Evolutionary conservation across 2,113 vertebrate genomes (phyloP).

Genomic region (Anseranas semipalmata): DNA sequence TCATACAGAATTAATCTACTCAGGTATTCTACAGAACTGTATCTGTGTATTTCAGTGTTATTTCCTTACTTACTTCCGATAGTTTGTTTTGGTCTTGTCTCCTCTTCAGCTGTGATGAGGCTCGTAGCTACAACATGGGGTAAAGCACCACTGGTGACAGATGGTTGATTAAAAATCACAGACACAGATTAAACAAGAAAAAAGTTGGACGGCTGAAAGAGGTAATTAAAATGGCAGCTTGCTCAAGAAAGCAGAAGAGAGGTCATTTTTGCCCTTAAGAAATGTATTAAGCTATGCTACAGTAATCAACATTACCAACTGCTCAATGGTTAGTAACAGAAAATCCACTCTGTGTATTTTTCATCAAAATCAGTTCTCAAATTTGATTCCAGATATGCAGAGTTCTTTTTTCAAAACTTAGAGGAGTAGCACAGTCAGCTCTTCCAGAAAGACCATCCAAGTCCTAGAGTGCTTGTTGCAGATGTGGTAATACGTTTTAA

Average conservation of each 20-base stretch:
- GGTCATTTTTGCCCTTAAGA: constrained; percentile 59
- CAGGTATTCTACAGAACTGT: not conserved
- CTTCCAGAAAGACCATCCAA: not conserved
- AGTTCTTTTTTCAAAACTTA: not conserved
- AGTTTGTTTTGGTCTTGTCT: not conserved
- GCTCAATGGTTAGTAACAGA: constrained; percentile 22
- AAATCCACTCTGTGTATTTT: constrained; percentile 1
- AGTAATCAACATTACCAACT: constrained; percentile 54
- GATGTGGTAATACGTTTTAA: not conserved
- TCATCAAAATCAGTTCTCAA: constrained; percentile 12
- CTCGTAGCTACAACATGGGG: not conserved
- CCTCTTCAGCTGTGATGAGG: constrained; percentile 4
- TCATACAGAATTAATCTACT: not conserved
- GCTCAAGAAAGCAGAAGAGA: constrained; percentile 62
- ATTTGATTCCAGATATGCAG: not conserved
- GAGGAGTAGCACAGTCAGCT: not conserved
- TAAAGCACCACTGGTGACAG: constrained; percentile 63
- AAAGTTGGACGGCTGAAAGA: constrained; percentile 39
- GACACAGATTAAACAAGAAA: constrained; percentile 54
- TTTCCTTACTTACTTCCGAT: constrained; percentile 20
- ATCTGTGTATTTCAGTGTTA: not conserved
- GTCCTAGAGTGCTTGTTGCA: not conserved
- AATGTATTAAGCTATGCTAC: constrained; percentile 54
- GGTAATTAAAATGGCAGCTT: constrained; percentile 63
- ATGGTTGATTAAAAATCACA: constrained; percentile 57